phyloP scores from a whole-genome alignment of 1,140 invertebrate species.

The Megathymus violae region DNA sequence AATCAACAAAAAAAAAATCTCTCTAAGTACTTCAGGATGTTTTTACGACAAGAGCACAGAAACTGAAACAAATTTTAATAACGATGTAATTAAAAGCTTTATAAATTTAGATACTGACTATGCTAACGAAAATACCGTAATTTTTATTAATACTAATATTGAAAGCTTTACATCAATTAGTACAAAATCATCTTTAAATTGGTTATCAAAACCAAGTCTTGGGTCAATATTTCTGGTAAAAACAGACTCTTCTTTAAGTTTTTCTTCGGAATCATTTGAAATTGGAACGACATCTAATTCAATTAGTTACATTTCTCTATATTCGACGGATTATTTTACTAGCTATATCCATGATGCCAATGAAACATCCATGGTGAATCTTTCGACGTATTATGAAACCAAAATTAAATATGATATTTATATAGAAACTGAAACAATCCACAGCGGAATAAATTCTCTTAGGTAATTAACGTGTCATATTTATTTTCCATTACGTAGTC shows the following conservation, averaged over 20 bases:
- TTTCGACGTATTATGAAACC: neutral
- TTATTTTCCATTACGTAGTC: neutral
- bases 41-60: too few species aligned
- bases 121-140: conserved; percentile 13
- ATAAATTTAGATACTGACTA: neutral
- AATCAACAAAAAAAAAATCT: too few species aligned
- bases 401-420: conserved; percentile 6
- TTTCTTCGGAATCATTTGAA: neutral
- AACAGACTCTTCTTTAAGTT: conserved; percentile 25
- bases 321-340: conserved; percentile 9
- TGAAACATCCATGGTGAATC: neutral
- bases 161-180: conserved; percentile 12
- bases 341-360: neutral
- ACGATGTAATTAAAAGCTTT: neutral
- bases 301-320: neutral
- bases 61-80: neutral
- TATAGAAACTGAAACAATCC: neutral
- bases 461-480: neutral
- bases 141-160: conserved; percentile 24
- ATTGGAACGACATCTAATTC: neutral
- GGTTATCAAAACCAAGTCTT: conserved; percentile 25
- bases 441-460: neutral
- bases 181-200: neutral
- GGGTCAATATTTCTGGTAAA: conserved; percentile 40
- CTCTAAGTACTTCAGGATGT: too few species aligned